A percentile compares a stretch with the other conserved stretches of the same genome.
Evolutionary conservation across 2,797 vertebrate genomes (phyloP).

Genomic region (Xerus rutilus): DNA sequence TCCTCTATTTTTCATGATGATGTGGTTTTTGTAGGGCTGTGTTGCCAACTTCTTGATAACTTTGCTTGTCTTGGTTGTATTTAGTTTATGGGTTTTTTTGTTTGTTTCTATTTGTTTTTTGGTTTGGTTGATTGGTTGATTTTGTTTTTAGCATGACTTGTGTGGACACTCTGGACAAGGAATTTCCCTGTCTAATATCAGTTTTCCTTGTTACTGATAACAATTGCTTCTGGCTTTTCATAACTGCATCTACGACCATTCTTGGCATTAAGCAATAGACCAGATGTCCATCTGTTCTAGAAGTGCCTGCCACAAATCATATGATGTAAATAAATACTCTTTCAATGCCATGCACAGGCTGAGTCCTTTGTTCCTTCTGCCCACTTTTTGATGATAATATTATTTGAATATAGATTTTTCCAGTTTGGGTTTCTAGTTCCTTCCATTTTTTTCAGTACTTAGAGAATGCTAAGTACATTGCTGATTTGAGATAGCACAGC

Average conservation of each 20-base stretch:
- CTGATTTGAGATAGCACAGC: background rate
- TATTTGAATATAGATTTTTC: slow-evolving; percentile 9
- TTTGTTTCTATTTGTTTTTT: background rate
- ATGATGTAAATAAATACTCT: background rate
- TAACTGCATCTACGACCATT: background rate
- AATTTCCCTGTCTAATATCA: background rate
- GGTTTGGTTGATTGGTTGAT: background rate
- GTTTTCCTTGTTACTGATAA: background rate
- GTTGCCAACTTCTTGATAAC: background rate
- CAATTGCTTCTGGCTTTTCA: background rate
- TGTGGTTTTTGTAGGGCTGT: background rate
- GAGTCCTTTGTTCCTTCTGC: slow-evolving; percentile 20
- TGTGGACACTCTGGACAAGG: background rate
- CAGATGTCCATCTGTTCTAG: slow-evolving; percentile 29
- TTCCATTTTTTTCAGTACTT: background rate
- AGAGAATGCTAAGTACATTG: background rate
- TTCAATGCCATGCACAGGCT: background rate
- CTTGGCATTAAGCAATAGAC: background rate
- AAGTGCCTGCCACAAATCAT: background rate
- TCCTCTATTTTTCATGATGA: background rate
- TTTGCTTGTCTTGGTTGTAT: background rate
- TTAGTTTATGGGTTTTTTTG: background rate
- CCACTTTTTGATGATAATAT: background rate
- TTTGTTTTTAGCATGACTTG: background rate
- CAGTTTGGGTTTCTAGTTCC: background rate